Evolutionary conservation across 2,797 vertebrate species (phyloP).

Genomic region (Cygnus olor): DNA sequence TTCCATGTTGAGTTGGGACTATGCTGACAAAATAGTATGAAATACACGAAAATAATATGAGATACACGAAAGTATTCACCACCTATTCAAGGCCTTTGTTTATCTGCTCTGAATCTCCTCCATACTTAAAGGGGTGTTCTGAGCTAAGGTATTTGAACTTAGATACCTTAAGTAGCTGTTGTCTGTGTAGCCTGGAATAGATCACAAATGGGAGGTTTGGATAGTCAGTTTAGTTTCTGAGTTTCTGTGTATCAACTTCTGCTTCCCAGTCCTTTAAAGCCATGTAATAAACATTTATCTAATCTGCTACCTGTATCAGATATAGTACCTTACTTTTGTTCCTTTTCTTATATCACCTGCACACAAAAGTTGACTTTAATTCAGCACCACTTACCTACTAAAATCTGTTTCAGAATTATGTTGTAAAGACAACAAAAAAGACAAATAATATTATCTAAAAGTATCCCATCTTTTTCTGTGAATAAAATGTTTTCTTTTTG

Average conservation of each 20-base stretch:
- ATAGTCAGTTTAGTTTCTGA: neutral
- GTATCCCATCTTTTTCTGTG: neutral
- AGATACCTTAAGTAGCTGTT: neutral
- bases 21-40: neutral
- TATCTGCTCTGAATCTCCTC: neutral
- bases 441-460: neutral
- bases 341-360: neutral
- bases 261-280: neutral
- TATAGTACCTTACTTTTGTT: neutral
- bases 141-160: neutral
- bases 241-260: neutral
- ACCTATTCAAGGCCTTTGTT: neutral
- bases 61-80: neutral
- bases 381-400: neutral
- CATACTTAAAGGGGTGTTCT: accelerated
- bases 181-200: neutral
- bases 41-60: neutral
- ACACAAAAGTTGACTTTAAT: neutral
- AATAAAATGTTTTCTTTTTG: neutral
- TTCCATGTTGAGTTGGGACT: neutral
- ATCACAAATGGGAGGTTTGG: neutral
- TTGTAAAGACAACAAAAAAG: neutral
- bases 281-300: neutral
- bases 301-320: neutral
- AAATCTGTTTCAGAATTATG: neutral